A percentile compares a stretch with the other conserved stretches of the same genome.
Evolutionary conservation across 1,140 invertebrate species (phyloP).

Genomic region (Antheraea pernyi): DNA sequence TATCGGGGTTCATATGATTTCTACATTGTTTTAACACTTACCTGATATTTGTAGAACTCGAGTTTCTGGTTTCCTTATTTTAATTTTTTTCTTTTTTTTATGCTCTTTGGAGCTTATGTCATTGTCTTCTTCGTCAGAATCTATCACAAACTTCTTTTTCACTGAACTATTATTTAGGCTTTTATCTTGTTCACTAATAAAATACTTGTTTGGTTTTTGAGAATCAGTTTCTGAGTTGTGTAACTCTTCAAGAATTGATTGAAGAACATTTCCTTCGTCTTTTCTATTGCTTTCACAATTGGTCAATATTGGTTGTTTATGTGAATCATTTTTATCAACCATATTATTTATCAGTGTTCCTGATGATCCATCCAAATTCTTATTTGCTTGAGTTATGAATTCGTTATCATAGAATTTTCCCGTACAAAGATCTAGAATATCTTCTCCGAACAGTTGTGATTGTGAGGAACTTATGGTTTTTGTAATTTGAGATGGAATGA

Average conservation of each 20-base stretch:
- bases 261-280: slow-evolving; percentile 35
- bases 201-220: slow-evolving; percentile 56
- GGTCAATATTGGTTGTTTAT: background rate
- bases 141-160: slow-evolving; percentile 65
- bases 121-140: slow-evolving; percentile 78
- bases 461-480: slow-evolving; percentile 31
- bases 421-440: slow-evolving; percentile 57
- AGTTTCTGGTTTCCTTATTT: slow-evolving; percentile 54
- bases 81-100: slow-evolving; percentile 52
- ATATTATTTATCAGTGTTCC: background rate
- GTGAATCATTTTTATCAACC: background rate
- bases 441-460: slow-evolving; percentile 58
- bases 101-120: slow-evolving; percentile 35
- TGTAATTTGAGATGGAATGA: slow-evolving; percentile 29
- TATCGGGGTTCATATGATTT: background rate
- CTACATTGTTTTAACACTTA: slow-evolving; percentile 20
- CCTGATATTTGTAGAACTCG: slow-evolving; percentile 67
- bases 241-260: slow-evolving; percentile 64
- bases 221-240: slow-evolving; percentile 50
- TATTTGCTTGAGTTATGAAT: slow-evolving; percentile 46
- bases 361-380: slow-evolving; percentile 1
- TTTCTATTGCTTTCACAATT: background rate
- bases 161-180: slow-evolving; percentile 29
- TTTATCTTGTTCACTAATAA: slow-evolving; percentile 34
- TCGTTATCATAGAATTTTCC: slow-evolving; percentile 69